phyloP scores from a whole-genome alignment of 2,113 vertebrate genomes.

The Mandrillus leucophaeus region DNA sequence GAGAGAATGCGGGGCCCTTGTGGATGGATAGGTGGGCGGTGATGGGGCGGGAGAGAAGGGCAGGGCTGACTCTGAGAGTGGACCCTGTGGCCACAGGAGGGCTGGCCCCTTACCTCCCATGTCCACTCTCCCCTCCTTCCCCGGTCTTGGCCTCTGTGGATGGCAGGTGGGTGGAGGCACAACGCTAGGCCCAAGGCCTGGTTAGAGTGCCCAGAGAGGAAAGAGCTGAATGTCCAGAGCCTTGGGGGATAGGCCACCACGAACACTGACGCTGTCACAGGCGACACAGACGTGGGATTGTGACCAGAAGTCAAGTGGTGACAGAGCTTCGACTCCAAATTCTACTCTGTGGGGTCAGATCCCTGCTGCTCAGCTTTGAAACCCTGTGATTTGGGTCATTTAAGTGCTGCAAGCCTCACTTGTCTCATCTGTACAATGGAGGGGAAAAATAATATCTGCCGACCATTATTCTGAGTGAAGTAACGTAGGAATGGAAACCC shows the following conservation, averaged over 20 bases:
- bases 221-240: neutral
- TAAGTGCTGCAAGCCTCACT: neutral
- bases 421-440: neutral
- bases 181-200: neutral
- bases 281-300: neutral
- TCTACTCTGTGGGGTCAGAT: too few species aligned
- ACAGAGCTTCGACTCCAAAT: neutral
- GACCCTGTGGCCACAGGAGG: neutral
- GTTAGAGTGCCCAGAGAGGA: neutral
- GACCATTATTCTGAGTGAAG: too few species aligned
- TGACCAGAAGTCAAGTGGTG: neutral
- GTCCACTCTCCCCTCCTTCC: too few species aligned
- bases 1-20: neutral
- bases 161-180: rapidly evolving
- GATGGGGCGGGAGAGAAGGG: neutral
- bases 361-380: neutral
- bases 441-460: neutral
- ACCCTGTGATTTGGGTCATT: neutral
- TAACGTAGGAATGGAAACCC: too few species aligned
- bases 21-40: neutral
- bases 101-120: rapidly evolving
- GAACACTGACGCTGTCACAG: neutral
- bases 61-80: neutral
- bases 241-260: too few species aligned
- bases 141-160: neutral